Evolutionary conservation across 2,113 vertebrate species (phyloP).

Genomic region (Setophaga coronata): DNA sequence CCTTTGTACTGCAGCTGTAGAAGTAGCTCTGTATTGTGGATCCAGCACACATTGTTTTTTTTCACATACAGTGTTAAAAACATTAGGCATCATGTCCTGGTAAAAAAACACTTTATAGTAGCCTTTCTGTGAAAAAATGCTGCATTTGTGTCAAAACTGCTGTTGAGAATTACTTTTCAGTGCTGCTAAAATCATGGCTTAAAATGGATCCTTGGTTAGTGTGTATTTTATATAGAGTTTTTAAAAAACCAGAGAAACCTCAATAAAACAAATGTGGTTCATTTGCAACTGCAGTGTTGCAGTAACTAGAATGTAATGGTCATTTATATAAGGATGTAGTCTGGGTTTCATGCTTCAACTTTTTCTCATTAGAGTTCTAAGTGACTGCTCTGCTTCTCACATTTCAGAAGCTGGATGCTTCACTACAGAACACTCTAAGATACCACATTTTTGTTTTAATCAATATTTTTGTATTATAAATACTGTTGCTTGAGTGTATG

Average conservation of each 20-base stretch:
- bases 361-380: not conserved
- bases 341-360: not conserved
- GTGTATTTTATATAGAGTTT: not conserved
- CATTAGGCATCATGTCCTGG: not conserved
- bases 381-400: not conserved
- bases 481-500: not conserved
- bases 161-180: not conserved
- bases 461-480: not conserved
- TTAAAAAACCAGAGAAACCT: not conserved
- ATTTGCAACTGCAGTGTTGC: not conserved
- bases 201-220: not conserved
- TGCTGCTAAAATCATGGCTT: not conserved
- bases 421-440: not conserved
- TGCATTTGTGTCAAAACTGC: not conserved
- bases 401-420: not conserved
- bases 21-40: not conserved
- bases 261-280: not conserved
- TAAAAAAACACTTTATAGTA: not conserved
- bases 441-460: not conserved
- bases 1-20: not conserved
- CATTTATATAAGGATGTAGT: not conserved
- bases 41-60: not conserved
- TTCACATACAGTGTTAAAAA: not conserved
- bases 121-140: not conserved
- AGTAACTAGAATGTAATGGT: not conserved